These are phyloP conservation scores for Leucoma salicis DNA, from an alignment of 2,888 invertebrate species.

Conservation along the genomic window DNA sequence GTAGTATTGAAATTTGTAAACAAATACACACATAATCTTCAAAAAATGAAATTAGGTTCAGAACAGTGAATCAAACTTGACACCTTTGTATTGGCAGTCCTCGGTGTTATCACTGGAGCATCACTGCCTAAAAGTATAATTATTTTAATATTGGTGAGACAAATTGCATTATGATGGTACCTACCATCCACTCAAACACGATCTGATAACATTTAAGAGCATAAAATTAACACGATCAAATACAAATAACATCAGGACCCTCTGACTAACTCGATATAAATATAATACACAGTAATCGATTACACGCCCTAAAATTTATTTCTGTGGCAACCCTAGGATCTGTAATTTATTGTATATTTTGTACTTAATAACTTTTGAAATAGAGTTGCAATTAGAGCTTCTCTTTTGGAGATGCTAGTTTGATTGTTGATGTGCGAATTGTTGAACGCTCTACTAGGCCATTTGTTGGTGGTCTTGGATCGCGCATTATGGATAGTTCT, in stretches of 20 bases:
- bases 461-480: slow-evolving; percentile 49
- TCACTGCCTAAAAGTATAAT: too few species aligned
- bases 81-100: too few species aligned
- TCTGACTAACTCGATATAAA: slow-evolving; percentile 59
- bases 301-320: slow-evolving; percentile 64
- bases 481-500: slow-evolving; percentile 22
- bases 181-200: too few species aligned
- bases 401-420: slow-evolving; percentile 4
- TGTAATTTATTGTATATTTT: slow-evolving; percentile 3
- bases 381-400: slow-evolving; percentile 27
- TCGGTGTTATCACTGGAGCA: too few species aligned
- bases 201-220: slow-evolving; percentile 31
- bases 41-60: too few species aligned
- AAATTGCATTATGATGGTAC: too few species aligned
- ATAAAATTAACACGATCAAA: slow-evolving; percentile 43
- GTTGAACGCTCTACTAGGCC: slow-evolving; percentile 54
- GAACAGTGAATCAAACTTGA: too few species aligned
- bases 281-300: slow-evolving; percentile 70
- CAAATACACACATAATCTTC: too few species aligned
- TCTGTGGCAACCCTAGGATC: slow-evolving; percentile 34
- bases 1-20: too few species aligned
- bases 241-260: slow-evolving; percentile 35
- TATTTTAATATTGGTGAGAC: too few species aligned
- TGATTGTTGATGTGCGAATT: slow-evolving; percentile 20
- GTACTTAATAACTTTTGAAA: neutral